Base-by-base conservation (phyloP, 1,140 invertebrate species). In the Drosophila burlai region DNA sequence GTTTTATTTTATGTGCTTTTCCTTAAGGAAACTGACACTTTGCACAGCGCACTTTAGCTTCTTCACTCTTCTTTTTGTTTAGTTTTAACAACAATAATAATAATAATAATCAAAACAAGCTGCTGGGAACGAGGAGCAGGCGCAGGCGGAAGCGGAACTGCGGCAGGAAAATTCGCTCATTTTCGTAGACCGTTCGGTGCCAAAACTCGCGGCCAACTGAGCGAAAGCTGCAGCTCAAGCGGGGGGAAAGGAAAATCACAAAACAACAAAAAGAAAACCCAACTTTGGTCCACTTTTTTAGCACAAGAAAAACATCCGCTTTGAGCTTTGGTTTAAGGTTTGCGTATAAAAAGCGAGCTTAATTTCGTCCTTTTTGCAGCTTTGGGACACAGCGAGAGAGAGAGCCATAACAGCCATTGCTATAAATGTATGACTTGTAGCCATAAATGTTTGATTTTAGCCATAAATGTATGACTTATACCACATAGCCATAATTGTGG, bases 201-300 rank as follows among this genome's bases (percentile, higher is more conserved):
- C 71, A 80, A 71, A 76, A 72, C 63, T 75, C 83, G 83, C 80
- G 80, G 55, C 83, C 83, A 83, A 83, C 83, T 85, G 49, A 78
- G 57, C 6, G 40, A 58, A 58, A 58, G 55, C 55, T 24, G 11
- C 6, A 26, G 54, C 54, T n/a, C n/a, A 58, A 42, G 38, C 58
- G 59, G 54, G 54, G 34, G 54, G 21, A 10, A 29, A 29, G 29
- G 0, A 29, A 26, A 29, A 26, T 40, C 21, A 3, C 5, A 21
- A 46, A 49, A 26, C 46, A 49, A 26, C 46, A 34, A 52, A 18
- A 52, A 42, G 62, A 43, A 21, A 68, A 81, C 76, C 50, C 71
- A 76, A 75, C 69, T 49, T 67, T 73, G 74, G 62, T 76, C 72
- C 55, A 72, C n/a, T 62, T 67, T 67, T 24, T 10, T 2, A 3